phyloP scores from a whole-genome alignment of 2,888 invertebrate genomes.

The Drosophila peninsularis region DNA sequence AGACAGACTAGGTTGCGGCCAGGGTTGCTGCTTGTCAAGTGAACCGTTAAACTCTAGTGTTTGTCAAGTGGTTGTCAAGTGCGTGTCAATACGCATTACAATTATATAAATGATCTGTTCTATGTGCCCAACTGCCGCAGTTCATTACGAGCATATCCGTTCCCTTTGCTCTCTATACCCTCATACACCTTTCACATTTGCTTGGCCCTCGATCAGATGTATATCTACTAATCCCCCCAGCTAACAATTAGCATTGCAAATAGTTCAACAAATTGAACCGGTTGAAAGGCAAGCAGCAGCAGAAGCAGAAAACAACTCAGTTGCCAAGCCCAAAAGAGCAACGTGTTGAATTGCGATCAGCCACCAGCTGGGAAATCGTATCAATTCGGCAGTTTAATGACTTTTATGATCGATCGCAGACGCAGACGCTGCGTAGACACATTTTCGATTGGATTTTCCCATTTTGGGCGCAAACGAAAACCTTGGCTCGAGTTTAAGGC shows the following conservation, averaged over 20 bases:
- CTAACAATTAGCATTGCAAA: conserved; percentile 20
- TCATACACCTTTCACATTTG: conserved; percentile 22
- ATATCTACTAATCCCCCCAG: conserved; percentile 14
- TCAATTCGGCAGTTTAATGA: conserved; percentile 65
- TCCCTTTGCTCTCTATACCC: conserved; percentile 1
- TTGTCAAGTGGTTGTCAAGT: conserved; percentile 7
- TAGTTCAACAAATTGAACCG: conserved; percentile 24
- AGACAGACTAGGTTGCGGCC: conserved; percentile 8
- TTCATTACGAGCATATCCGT: conserved; percentile 1
- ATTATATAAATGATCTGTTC: background rate
- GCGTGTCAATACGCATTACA: background rate
- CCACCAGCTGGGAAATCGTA: conserved; percentile 69
- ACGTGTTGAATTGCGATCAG: conserved; percentile 39
- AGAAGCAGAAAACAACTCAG: background rate
- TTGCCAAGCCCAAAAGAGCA: conserved; percentile 11
- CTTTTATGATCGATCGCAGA: conserved; percentile 65
- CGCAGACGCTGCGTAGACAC: conserved; percentile 63
- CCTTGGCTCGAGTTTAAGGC: conserved; percentile 36
- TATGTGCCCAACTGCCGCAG: background rate
- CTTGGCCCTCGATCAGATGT: conserved; percentile 7
- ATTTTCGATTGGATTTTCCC: conserved; percentile 16
- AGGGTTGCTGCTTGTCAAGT: conserved; percentile 18
- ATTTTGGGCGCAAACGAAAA: conserved; percentile 6
- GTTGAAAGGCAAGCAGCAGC: conserved; percentile 1
- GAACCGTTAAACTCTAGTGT: conserved; percentile 21